Conservation (phyloP, 2,113 vertebrate species). For the Zootoca vivipara region DNA sequence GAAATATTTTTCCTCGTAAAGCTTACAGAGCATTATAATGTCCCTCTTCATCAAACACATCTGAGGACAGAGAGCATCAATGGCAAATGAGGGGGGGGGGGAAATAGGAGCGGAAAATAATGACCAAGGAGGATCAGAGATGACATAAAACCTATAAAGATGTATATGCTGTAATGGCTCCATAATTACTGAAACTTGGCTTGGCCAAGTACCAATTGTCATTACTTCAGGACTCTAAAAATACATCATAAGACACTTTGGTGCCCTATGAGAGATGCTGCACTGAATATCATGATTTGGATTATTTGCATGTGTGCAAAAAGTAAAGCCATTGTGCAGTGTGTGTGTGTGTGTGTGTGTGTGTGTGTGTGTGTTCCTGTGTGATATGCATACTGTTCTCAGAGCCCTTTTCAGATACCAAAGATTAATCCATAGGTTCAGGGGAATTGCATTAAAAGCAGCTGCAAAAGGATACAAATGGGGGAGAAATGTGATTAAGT, state of each 20-base stretch:
- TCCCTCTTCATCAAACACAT: fast-evolving
- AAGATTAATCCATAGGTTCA: neutral
- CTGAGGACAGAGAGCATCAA: neutral
- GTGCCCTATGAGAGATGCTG: neutral
- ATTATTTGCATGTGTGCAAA: neutral
- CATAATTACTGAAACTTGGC: neutral
- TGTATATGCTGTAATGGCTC: neutral
- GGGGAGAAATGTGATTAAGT: too few relatives aligned
- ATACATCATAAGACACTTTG: neutral
- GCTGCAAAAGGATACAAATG: neutral
- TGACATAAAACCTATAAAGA: neutral
- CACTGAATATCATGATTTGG: neutral
- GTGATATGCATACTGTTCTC: neutral
- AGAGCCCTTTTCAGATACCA: too few relatives aligned
- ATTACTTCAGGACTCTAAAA: neutral
- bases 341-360: neutral
- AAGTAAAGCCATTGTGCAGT: neutral
- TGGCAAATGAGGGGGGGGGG: neutral
- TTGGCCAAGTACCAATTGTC: neutral
- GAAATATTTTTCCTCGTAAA: neutral
- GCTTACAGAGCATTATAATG: constrained; percentile 26
- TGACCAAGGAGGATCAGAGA: neutral
- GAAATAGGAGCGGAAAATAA: neutral
- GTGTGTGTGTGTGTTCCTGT: neutral
- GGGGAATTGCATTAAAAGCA: too few relatives aligned